A percentile compares a stretch with the other conserved stretches of the same genome.
Evolutionary conservation across 2,797 vertebrate species (phyloP).

Genomic region (Numenius phaeopus): DNA sequence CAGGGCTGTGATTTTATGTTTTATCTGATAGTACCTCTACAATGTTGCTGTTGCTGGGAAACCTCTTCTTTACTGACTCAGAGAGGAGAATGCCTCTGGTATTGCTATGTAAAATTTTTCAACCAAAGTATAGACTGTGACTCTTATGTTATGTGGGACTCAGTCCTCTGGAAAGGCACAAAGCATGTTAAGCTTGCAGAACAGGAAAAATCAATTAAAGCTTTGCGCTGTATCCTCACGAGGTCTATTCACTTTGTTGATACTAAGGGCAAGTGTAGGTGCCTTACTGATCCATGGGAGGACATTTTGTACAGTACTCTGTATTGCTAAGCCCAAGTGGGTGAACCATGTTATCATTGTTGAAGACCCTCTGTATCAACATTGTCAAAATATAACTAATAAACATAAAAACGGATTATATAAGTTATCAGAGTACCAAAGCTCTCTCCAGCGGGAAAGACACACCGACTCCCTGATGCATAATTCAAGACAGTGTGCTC

Average conservation of each 20-base stretch:
- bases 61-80: neutral
- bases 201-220: neutral
- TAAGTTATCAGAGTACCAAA: neutral
- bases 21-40: slow-evolving; percentile 27
- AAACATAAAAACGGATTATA: neutral
- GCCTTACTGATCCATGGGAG: neutral
- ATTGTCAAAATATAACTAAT: neutral
- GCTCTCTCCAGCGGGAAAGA: neutral
- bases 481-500: neutral
- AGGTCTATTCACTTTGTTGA: neutral
- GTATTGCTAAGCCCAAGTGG: neutral
- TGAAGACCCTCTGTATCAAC: neutral
- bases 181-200: neutral
- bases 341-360: rapidly evolving
- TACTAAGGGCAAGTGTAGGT: neutral
- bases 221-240: neutral
- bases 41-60: slow-evolving; percentile 42
- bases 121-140: no score
- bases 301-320: neutral
- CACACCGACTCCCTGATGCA: neutral
- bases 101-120: neutral
- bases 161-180: neutral
- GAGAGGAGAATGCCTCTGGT: neutral
- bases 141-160: neutral
- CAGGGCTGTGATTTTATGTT: slow-evolving; percentile 41